Evolutionary conservation across 2,797 vertebrate genomes (phyloP).

Genomic region (Xiphophorus birchmanni): DNA sequence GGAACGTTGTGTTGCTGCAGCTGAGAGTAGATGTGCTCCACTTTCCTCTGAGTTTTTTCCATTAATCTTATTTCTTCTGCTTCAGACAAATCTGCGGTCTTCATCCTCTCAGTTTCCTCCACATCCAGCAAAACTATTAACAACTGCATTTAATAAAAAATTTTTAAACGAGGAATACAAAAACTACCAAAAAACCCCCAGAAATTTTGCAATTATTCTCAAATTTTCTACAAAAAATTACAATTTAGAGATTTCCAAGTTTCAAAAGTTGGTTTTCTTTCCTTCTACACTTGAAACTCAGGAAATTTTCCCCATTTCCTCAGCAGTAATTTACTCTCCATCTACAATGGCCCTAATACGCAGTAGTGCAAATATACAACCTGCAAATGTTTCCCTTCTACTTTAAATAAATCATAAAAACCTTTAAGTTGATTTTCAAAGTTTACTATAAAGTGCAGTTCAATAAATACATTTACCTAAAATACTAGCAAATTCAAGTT

Average conservation of each 20-base stretch:
- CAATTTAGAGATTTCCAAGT: too few relatives aligned
- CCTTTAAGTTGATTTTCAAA: background rate
- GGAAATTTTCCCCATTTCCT: too few relatives aligned
- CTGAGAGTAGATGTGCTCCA: constrained; percentile 84
- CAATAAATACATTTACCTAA: background rate
- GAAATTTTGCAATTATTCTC: too few relatives aligned
- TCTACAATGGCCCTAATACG: too few relatives aligned
- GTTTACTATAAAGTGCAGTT: background rate
- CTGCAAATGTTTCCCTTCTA: background rate
- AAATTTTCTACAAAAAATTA: too few relatives aligned
- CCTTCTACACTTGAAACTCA: too few relatives aligned
- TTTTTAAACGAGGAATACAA: background rate
- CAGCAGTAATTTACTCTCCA: too few relatives aligned
- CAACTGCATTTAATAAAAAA: constrained; percentile 75
- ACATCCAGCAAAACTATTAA: constrained; percentile 88
- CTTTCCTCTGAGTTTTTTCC: constrained; percentile 79
- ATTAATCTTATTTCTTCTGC: constrained; percentile 67
- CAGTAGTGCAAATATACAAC: too few relatives aligned
- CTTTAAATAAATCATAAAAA: background rate
- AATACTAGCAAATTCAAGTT: background rate
- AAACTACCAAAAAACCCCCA: too few relatives aligned
- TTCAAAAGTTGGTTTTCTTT: too few relatives aligned
- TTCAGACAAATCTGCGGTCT: constrained; percentile 63
- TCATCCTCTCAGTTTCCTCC: constrained; percentile 83
- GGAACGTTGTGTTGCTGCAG: constrained; percentile 75